Conservation (phyloP, 2,797 vertebrate genomes). For the Hypotaenidia okinawae region DNA sequence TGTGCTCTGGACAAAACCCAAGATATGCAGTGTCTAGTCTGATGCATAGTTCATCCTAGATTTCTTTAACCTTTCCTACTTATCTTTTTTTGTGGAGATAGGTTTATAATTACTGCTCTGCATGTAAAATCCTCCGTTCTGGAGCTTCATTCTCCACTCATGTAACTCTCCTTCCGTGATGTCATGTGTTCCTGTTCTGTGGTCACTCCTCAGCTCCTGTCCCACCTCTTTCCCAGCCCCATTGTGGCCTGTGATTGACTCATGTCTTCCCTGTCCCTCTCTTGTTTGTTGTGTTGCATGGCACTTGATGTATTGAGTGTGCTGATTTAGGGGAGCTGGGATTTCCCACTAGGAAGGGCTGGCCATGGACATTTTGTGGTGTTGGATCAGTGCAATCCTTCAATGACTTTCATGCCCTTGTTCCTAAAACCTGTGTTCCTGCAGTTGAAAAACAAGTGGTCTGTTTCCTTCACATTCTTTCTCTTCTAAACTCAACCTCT, state of each 20-base stretch:
- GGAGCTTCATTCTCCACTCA: background rate
- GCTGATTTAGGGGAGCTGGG: background rate
- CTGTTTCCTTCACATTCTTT: background rate
- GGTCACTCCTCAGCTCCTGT: background rate
- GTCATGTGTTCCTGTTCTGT: background rate
- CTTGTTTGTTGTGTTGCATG: background rate
- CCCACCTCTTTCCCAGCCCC: background rate
- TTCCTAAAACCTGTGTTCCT: background rate
- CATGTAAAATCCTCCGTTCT: background rate
- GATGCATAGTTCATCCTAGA: background rate
- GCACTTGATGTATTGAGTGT: background rate
- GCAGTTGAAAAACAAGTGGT: background rate
- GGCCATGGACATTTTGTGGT: background rate
- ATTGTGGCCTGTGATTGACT: background rate
- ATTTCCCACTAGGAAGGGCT: background rate
- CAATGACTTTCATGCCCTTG: background rate
- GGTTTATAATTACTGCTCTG: background rate
- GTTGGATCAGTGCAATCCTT: background rate
- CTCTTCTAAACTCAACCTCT: background rate
- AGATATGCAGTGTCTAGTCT: background rate
- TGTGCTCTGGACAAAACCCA: background rate
- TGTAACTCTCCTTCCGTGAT: background rate
- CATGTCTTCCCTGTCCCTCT: background rate
- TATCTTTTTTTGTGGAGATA: background rate
- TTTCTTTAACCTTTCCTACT: background rate